A percentile compares a stretch with the other conserved stretches of the same genome.
Conservation (phyloP, 2,888 invertebrate species). For the Hipparchia sbordonii region DNA sequence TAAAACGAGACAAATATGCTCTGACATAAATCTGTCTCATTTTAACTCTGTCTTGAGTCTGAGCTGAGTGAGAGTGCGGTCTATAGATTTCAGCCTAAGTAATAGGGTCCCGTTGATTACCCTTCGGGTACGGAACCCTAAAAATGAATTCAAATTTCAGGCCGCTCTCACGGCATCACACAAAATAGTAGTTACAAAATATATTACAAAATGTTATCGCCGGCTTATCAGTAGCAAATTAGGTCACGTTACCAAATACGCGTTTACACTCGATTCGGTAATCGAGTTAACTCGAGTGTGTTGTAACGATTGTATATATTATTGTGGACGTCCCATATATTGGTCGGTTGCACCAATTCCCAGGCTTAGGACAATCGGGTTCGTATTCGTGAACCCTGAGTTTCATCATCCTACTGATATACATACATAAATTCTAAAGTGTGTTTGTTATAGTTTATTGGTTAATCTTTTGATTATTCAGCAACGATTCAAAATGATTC, state of each 20-base stretch:
- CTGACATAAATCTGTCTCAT: no score
- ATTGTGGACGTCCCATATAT: conserved; percentile 30
- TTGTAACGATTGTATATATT: conserved; percentile 37
- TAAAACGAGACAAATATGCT: no score
- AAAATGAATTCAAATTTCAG: not conserved
- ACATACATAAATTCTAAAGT: no score
- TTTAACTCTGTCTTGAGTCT: no score
- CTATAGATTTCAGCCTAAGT: no score
- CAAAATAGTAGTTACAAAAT: not conserved
- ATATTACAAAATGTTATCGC: conserved; percentile 23
- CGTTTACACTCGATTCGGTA: conserved; percentile 34
- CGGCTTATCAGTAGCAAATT: conserved; percentile 31
- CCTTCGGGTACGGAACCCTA: no score
- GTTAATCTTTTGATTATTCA: no score
- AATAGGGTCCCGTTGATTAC: no score
- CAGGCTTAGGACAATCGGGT: conserved; percentile 13
- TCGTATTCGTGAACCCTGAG: conserved; percentile 3
- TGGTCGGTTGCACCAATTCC: conserved; percentile 16
- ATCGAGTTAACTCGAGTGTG: conserved; percentile 22
- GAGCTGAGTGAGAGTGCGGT: no score
- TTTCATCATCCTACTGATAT: not conserved
- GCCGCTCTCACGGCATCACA: not conserved
- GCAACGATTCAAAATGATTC: no score
- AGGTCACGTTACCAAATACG: conserved; percentile 23
- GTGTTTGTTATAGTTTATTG: no score